Evolutionary conservation across 2,888 invertebrate species (phyloP).

Genomic region (Endotricha flammealis): DNA sequence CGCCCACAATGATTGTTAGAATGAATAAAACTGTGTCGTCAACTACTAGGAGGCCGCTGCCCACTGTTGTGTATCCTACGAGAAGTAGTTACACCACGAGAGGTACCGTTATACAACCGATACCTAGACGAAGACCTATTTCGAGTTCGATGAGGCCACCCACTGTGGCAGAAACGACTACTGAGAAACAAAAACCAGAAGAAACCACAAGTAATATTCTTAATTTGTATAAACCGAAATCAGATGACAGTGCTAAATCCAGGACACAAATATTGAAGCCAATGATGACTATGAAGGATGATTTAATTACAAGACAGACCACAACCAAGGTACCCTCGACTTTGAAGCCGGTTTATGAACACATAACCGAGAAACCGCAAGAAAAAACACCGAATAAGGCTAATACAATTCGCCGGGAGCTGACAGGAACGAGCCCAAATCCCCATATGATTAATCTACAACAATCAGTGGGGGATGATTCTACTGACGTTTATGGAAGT

Average conservation of each 20-base stretch:
- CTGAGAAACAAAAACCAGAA: conserved; percentile 42
- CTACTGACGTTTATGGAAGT: conserved; percentile 83
- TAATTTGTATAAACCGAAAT: conserved; percentile 52
- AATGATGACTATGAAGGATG: conserved; percentile 48
- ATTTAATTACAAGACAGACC: conserved; percentile 58
- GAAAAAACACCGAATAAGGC: conserved; percentile 55
- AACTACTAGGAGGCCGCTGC: conserved; percentile 74
- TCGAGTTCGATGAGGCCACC: conserved; percentile 50
- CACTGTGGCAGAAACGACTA: conserved; percentile 37
- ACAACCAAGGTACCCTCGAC: conserved; percentile 57
- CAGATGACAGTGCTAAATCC: conserved; percentile 44
- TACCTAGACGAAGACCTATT: conserved; percentile 74
- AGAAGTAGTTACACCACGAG: conserved; percentile 76
- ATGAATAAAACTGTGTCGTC: conserved; percentile 69
- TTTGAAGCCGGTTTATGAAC: conserved; percentile 76
- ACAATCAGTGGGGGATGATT: conserved; percentile 81
- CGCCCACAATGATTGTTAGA: conserved; percentile 68
- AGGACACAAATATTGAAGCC: conserved; percentile 60
- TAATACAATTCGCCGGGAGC: conserved; percentile 80
- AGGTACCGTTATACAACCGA: conserved; percentile 81
- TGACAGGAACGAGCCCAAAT: conserved; percentile 75
- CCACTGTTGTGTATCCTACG: conserved; percentile 72
- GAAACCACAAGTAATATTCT: conserved; percentile 56
- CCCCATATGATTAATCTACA: conserved; percentile 77
- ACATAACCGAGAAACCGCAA: conserved; percentile 60